phyloP scores from a whole-genome alignment of 2,797 vertebrate species.

The Enteromius viviparus region DNA sequence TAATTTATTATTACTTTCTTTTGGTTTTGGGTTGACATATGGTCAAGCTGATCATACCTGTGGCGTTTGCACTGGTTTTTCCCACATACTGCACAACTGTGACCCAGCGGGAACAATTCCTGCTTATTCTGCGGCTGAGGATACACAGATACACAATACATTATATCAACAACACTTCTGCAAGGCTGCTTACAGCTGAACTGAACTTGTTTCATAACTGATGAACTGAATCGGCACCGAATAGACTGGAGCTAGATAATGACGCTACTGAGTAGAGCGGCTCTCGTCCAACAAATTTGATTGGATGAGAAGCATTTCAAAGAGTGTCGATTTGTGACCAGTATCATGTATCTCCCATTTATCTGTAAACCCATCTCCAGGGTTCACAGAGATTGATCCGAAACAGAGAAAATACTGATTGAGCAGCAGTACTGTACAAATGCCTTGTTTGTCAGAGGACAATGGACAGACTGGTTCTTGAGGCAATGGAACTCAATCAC shows the following conservation, averaged over 20 bases:
- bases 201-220: too few species aligned
- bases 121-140: conserved; percentile 80
- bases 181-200: too few species aligned
- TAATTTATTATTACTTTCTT: background rate
- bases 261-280: too few species aligned
- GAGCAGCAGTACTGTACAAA: background rate
- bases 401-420: background rate
- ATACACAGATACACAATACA: conserved; percentile 10
- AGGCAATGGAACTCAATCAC: background rate
- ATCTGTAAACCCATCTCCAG: background rate
- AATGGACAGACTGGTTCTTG: background rate
- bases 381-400: background rate
- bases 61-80: conserved; percentile 92
- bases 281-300: background rate
- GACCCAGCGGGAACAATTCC: conserved; percentile 88
- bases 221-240: too few species aligned
- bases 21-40: background rate
- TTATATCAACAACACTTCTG: background rate
- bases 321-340: background rate
- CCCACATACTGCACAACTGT: conserved; percentile 93
- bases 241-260: too few species aligned
- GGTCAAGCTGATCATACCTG: conserved; percentile 74
- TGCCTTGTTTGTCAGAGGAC: background rate
- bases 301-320: background rate
- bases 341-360: background rate